Evolutionary conservation across 2,113 vertebrate genomes (phyloP).

Genomic region (Nestor notabilis): DNA sequence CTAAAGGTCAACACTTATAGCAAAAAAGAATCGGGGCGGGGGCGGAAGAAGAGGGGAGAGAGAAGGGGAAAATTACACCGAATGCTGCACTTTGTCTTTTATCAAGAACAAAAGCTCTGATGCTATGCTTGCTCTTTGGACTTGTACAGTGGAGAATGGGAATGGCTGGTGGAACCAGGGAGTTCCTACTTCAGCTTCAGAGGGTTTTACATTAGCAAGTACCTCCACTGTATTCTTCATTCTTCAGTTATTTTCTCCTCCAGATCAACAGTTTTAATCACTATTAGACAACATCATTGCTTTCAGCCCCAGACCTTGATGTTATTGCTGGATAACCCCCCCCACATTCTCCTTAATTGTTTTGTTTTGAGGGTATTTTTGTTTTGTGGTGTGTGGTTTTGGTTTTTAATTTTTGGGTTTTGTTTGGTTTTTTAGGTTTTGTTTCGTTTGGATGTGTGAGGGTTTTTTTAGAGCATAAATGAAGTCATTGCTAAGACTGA

Average conservation of each 20-base stretch:
- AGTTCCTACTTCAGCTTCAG: background rate
- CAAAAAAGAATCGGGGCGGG: background rate
- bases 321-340: background rate
- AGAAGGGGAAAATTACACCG: background rate
- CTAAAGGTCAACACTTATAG: background rate
- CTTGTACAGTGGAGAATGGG: accelerated
- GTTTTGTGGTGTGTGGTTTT: no score
- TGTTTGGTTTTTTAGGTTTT: background rate
- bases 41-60: background rate
- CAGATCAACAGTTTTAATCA: accelerated
- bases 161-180: background rate
- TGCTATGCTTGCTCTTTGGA: accelerated
- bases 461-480: background rate
- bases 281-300: accelerated
- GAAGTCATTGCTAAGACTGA: background rate
- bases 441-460: no score
- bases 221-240: accelerated
- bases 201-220: background rate
- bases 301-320: background rate
- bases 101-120: background rate
- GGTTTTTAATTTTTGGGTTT: no score
- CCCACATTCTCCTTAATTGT: background rate
- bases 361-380: background rate
- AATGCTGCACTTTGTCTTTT: background rate
- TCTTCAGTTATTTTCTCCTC: background rate